Percentiles rank a stretch among this genome's conserved stretches.
Evolutionary conservation across 2,888 invertebrate genomes (phyloP).

Genomic region (Trichopoda pennipes): DNA sequence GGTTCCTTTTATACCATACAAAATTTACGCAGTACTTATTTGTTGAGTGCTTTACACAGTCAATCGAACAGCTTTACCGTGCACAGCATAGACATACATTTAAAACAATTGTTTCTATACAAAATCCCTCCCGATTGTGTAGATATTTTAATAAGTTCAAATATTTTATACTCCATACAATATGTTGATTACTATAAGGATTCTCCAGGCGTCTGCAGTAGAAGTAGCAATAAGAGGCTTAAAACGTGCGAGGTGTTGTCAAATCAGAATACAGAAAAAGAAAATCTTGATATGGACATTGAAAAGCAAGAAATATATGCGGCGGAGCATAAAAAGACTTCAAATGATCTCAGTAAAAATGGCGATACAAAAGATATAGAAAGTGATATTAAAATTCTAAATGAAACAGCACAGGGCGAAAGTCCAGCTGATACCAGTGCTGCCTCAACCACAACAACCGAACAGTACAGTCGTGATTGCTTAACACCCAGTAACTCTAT

Average conservation of each 20-base stretch:
- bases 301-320: constrained; percentile 71
- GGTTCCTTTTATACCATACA: constrained; percentile 80
- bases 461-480: constrained; percentile 67
- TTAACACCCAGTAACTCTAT: constrained; percentile 74
- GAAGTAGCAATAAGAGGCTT: neutral
- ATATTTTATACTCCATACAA: constrained; percentile 84
- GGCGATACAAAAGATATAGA: neutral
- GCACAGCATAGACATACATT: constrained; percentile 85
- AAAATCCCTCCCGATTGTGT: constrained; percentile 85
- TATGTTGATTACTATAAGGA: constrained; percentile 79
- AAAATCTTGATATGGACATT: constrained; percentile 73
- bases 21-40: constrained; percentile 78
- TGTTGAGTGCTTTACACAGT: constrained; percentile 80
- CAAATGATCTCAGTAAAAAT: constrained; percentile 40
- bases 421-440: constrained; percentile 67
- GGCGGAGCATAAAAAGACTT: constrained; percentile 37
- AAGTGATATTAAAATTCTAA: constrained; percentile 19
- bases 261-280: constrained; percentile 73
- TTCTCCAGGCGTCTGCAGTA: constrained; percentile 12
- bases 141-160: constrained; percentile 85
- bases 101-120: constrained; percentile 86
- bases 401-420: constrained; percentile 8
- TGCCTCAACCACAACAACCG: constrained; percentile 62
- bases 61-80: constrained; percentile 81
- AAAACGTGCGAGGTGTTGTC: constrained; percentile 39